Evolutionary conservation across 2,888 invertebrate genomes (phyloP).

Genomic region (Oligia strigilis): DNA sequence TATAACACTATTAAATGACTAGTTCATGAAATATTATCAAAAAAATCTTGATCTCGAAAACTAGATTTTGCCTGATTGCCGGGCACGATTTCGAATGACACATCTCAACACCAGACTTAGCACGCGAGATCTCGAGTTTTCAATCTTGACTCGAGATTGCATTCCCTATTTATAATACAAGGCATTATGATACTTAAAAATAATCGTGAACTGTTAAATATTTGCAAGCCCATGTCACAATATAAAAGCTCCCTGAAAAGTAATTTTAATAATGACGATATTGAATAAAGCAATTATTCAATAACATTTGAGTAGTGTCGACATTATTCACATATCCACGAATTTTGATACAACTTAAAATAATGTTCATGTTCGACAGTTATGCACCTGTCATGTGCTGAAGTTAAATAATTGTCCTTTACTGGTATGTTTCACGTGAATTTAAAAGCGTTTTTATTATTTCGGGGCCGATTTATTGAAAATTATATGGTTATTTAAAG

Average conservation of each 20-base stretch:
- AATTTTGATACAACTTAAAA: not conserved
- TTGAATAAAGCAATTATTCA: not conserved
- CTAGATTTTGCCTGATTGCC: not conserved
- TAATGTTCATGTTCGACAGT: not conserved
- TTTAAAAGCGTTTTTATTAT: not conserved
- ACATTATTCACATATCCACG: not conserved
- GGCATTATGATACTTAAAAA: not conserved
- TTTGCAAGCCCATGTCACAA: not conserved
- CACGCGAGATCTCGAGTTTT: not conserved
- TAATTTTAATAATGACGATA: not conserved
- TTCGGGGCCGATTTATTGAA: not conserved
- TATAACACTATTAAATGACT: not conserved
- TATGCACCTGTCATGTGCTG: not conserved
- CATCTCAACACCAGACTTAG: not conserved
- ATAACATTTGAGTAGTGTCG: not conserved
- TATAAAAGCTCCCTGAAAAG: not conserved
- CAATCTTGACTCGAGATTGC: not conserved
- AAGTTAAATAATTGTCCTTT: not conserved
- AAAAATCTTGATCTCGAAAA: not conserved
- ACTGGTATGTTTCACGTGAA: not conserved
- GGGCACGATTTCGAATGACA: too few relatives aligned
- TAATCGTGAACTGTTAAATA: not conserved
- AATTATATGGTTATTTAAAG: not conserved
- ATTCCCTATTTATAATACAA: not conserved
- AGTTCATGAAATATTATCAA: not conserved